Conservation (phyloP, 2,113 vertebrate species). For the Xiphias gladius region DNA sequence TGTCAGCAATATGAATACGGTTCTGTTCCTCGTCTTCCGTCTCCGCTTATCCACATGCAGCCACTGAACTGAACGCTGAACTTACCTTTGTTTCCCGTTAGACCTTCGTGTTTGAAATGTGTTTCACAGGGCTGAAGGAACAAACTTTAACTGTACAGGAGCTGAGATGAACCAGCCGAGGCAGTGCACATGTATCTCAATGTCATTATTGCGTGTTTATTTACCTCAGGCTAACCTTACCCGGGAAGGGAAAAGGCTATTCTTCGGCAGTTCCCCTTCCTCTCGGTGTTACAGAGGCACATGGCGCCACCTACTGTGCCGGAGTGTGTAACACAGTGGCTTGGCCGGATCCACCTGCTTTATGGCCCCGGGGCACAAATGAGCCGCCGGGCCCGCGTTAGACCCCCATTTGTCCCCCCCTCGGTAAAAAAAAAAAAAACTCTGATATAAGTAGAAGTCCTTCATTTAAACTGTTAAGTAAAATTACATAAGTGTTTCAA, state of each 20-base stretch:
- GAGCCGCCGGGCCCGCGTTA: too few species aligned
- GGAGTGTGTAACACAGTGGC: not conserved
- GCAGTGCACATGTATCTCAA: not conserved
- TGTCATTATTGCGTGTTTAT: conserved; percentile 45
- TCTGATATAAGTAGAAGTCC: too few species aligned
- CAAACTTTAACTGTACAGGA: not conserved
- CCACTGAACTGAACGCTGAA: not conserved
- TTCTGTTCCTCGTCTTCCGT: conserved; percentile 19
- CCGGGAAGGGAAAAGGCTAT: not conserved
- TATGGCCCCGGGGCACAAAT: too few species aligned
- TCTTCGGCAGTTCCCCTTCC: not conserved
- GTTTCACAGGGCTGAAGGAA: not conserved
- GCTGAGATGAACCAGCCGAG: not conserved
- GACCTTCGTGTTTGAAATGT: fast-evolving
- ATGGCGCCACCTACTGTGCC: conserved; percentile 18
- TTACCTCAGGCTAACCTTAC: not conserved
- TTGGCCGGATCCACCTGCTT: too few species aligned
- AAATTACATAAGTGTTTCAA: too few species aligned
- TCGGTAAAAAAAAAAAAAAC: too few species aligned
- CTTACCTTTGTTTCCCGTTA: not conserved
- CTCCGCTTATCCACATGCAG: not conserved
- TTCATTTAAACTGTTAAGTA: too few species aligned
- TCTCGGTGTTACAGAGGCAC: fast-evolving
- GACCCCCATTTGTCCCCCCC: too few species aligned
- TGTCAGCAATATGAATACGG: not conserved